Evolutionary conservation across 2,113 vertebrate species (phyloP).

Genomic region (Thomomys bottae): DNA sequence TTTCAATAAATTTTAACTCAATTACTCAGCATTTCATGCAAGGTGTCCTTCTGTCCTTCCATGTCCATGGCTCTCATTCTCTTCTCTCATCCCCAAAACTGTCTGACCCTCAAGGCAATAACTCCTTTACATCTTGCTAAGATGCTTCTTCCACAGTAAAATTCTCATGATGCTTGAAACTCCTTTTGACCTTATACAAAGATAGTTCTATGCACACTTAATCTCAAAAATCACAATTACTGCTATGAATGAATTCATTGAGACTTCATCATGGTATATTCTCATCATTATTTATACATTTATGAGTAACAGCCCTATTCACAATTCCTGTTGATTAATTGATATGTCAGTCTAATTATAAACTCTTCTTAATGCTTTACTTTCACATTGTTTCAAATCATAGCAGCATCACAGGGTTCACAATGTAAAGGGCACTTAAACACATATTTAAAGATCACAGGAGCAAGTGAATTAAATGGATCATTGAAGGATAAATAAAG

Average conservation of each 20-base stretch:
- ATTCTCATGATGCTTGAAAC: too few relatives aligned
- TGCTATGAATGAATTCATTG: background rate
- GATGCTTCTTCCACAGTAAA: too few relatives aligned
- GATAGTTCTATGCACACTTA: background rate
- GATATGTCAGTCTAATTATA: background rate
- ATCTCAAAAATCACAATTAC: background rate
- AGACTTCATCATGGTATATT: background rate
- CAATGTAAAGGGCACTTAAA: background rate
- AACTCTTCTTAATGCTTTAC: background rate
- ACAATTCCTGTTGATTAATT: background rate
- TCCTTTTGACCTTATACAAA: too few relatives aligned
- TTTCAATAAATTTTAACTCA: background rate
- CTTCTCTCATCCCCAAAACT: background rate
- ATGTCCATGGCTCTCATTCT: background rate
- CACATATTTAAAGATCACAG: conserved; percentile 2
- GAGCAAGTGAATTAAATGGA: background rate
- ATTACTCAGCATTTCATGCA: background rate
- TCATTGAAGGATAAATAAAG: background rate
- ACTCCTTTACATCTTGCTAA: too few relatives aligned
- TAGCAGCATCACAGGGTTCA: background rate
- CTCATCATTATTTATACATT: background rate
- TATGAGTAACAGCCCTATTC: background rate
- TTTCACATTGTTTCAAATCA: background rate
- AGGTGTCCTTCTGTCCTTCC: background rate
- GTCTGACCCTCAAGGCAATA: too few relatives aligned